Conservation (phyloP, 2,113 vertebrate genomes). For the Aleadryas rufinucha region DNA sequence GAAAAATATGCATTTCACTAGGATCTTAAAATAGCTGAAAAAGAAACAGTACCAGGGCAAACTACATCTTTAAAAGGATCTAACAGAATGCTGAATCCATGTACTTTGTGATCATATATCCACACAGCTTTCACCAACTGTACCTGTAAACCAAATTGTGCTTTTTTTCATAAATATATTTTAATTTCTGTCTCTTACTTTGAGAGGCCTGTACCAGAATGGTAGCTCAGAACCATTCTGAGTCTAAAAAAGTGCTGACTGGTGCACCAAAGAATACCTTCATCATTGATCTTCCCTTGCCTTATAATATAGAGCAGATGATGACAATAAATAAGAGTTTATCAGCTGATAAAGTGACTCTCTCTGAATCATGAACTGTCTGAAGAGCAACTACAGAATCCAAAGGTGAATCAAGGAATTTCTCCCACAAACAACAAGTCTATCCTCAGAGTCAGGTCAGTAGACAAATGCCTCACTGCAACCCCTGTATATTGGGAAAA, state of each 20-base stretch:
- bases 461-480: neutral
- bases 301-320: neutral
- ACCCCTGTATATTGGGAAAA: neutral
- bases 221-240: neutral
- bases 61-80: neutral
- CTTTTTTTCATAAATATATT: neutral
- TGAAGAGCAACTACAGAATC: neutral
- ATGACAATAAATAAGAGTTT: neutral
- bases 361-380: neutral
- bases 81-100: neutral
- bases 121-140: neutral
- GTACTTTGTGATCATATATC: neutral
- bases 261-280: neutral
- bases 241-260: neutral
- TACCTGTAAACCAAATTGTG: neutral
- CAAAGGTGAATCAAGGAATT: neutral
- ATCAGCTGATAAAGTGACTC: neutral
- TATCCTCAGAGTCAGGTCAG: neutral
- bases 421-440: neutral
- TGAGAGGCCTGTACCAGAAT: neutral
- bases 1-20: neutral
- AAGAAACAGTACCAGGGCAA: neutral
- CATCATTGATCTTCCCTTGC: neutral
- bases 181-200: neutral
- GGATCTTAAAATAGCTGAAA: neutral